These are phyloP conservation scores for Apostichopus parvimensis DNA, from an alignment of 35 echinoderm and acorn worm species.

Conservation along the genomic window DNA sequence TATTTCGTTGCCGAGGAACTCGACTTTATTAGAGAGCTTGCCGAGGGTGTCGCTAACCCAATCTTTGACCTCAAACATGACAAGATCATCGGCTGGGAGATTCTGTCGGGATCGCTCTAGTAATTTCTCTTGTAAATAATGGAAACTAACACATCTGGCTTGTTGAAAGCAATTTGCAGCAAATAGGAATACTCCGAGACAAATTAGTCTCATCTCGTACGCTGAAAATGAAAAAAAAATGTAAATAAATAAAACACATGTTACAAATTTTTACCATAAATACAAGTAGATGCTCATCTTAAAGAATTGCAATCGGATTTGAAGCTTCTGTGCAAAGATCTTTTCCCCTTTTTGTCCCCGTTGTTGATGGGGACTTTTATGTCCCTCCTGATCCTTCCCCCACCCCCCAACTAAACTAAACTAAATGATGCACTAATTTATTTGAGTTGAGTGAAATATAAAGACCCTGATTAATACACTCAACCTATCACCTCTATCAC, in stretches of 20 bases:
- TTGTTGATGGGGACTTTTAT: too few species aligned
- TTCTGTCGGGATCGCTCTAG: background rate
- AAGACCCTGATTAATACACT: too few species aligned
- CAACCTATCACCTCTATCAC: too few species aligned
- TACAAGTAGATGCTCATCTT: too few species aligned
- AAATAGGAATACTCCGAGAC: background rate
- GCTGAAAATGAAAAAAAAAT: background rate
- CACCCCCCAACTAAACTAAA: too few species aligned
- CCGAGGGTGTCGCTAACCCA: conserved; percentile 27
- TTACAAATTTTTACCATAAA: background rate
- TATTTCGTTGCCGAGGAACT: conserved; percentile 25
- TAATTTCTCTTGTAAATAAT: background rate
- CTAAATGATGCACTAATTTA: too few species aligned
- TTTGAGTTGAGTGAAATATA: too few species aligned
- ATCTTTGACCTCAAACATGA: conserved; percentile 31
- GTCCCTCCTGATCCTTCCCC: too few species aligned
- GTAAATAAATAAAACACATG: background rate
- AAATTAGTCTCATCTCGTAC: background rate
- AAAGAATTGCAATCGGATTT: too few species aligned
- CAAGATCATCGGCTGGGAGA: conserved; percentile 21
- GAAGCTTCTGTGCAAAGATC: too few species aligned
- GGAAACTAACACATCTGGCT: conserved; percentile 3
- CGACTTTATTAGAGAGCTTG: conserved; percentile 9
- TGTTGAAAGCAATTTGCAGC: background rate
- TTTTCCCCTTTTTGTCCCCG: too few species aligned